These are phyloP conservation scores for Etheostoma spectabile DNA, from an alignment of 2,113 vertebrate species.

Conservation along the genomic window DNA sequence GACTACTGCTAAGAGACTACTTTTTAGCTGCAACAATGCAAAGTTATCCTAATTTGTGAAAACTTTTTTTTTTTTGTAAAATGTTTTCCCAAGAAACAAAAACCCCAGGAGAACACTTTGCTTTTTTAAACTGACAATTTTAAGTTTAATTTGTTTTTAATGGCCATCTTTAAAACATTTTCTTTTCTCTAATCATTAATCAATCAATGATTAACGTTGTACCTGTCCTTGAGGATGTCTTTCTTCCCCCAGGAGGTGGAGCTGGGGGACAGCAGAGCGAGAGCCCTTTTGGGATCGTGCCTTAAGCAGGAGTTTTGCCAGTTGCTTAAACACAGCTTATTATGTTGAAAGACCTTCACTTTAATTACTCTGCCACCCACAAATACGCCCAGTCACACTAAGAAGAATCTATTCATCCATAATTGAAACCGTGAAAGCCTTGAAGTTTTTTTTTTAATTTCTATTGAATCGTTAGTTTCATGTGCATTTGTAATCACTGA, in stretches of 20 bases:
- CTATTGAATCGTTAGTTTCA: background rate
- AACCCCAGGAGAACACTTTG: background rate
- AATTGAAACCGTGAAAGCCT: background rate
- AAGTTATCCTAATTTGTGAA: too few species aligned
- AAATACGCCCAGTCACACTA: background rate
- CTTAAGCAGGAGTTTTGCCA: slow-evolving; percentile 35
- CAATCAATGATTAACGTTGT: too few species aligned
- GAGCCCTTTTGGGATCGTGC: background rate
- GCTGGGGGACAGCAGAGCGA: background rate
- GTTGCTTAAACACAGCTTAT: slow-evolving; percentile 1
- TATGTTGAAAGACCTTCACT: background rate
- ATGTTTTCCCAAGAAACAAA: background rate
- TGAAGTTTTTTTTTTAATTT: background rate
- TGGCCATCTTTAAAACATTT: background rate
- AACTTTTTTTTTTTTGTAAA: too few species aligned
- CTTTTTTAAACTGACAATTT: background rate
- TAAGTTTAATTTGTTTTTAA: background rate
- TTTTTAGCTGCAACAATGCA: too few species aligned
- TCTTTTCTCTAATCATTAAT: background rate
- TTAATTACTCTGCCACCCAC: slow-evolving; percentile 16
- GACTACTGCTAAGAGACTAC: too few species aligned
- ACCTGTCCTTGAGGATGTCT: background rate
- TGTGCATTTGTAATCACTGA: background rate
- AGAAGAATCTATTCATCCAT: background rate
- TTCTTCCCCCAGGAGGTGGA: background rate